Conservation (phyloP, 1,140 invertebrate genomes). For the Bombus consobrinus region DNA sequence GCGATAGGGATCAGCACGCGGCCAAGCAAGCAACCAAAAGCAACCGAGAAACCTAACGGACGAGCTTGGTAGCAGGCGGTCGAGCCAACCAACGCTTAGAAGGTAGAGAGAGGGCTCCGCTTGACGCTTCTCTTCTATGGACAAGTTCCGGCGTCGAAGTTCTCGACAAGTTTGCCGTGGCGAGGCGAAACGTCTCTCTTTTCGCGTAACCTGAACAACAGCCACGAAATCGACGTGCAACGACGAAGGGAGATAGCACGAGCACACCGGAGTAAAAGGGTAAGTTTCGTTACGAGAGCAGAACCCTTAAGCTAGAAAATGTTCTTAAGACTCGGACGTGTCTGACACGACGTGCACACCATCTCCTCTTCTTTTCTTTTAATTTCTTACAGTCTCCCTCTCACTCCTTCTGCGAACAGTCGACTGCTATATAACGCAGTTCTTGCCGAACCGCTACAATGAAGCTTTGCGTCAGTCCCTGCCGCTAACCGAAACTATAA, state of each 20-base stretch:
- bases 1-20: conserved; percentile 79
- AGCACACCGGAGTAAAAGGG: background rate
- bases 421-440: background rate
- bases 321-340: conserved; percentile 48
- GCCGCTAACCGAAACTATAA: conserved; percentile 35
- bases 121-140: conserved; percentile 61
- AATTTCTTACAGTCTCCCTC: background rate
- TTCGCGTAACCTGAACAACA: conserved; percentile 45
- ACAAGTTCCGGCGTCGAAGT: conserved; percentile 76
- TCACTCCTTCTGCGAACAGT: too few species aligned
- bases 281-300: conserved; percentile 35
- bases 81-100: conserved; percentile 19
- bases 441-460: background rate
- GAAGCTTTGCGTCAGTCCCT: conserved; percentile 25
- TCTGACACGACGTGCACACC: conserved; percentile 53
- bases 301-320: conserved; percentile 53
- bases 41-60: conserved; percentile 17
- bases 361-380: background rate
- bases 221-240: conserved; percentile 44
- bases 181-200: conserved; percentile 65
- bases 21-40: conserved; percentile 54
- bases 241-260: conserved; percentile 1
- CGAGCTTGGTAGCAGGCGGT: conserved; percentile 10
- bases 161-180: conserved; percentile 68
- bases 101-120: conserved; percentile 55